Evolutionary conservation across 1,140 invertebrate species (phyloP), one percentile per base, ranked within the genome.

Genomic region (Drosophila willistoni): DNA sequence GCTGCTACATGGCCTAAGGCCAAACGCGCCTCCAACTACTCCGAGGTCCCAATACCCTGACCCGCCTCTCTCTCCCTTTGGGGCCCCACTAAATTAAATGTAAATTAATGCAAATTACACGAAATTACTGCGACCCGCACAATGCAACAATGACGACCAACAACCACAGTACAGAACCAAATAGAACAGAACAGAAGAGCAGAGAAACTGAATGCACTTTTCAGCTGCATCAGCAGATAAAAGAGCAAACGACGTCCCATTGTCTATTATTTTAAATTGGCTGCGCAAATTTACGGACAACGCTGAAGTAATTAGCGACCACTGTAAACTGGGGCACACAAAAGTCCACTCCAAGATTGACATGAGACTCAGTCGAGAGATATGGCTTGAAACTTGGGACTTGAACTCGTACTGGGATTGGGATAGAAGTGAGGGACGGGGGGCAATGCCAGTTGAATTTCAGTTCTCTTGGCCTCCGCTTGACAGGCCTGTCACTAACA

Each of bases 201-300:
- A 51, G 44, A 47, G 17, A 22, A 22, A 7, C 36, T 47, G 57
- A 67, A 68, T 19, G 55, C 66, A 63, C 41, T 64, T 62, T 68
- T 42, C 65, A 68, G 66, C 80, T 72, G 71, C 76, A 79, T 81
- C 81, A 78, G 66, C 71, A 83, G 77, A 86, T 80, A 86, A 87
- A 64, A 79, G 75, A 75, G 66, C 73, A 71, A 77, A 56, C 73
- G 73, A 62, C 73, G 61, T 73, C 62, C 75, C 76, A 77, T 86
- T 87, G 76, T 86, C 83, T 86, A 86, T 86, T 86, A 86, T 87
- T 86, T 86, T 87, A 86, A 86, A 86, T 86, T 86, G 83, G 79
- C 77, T 83, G 72, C 64, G 79, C 83, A 83, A 86, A 86, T 86
- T 86, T 86, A 86, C 84, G 83, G n/a, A 80, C 83, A 71, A 74